Evolutionary conservation across 2,888 invertebrate genomes (phyloP), one percentile per base, ranked within the genome.

Genomic region (Aleiodes testaceus): DNA sequence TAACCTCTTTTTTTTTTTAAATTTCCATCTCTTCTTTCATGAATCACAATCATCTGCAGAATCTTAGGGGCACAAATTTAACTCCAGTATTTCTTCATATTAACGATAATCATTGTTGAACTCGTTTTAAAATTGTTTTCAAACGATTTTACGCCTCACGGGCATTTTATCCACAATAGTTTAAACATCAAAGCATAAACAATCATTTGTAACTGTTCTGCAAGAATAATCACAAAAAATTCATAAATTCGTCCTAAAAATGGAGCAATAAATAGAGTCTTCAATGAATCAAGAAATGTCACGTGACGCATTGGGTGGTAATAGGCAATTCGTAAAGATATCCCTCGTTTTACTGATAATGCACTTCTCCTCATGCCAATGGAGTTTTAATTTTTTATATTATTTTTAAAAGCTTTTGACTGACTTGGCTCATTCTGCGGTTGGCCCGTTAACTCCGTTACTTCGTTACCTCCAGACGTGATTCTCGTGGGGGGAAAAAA

Each of bases 231-330:
- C 53, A 55, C 55, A 55, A 30, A 26, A 20, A 53, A 16, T 3
- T 49, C 4, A 49, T 49, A 11, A 49, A 49, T n/a, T 49, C 14
- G n/a, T 49, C 7, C 9, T 36, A 0, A 36, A 36, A 36, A 7
- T 36, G 11, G 36, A 36, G 80, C 80, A 77, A 84, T 84, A 84
- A 84, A 84, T 81, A 84, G 59, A 84, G 83, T 81, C 81, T 83
- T 82, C 82, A 82, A 81, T 77, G 77, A 75, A 75, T 74, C 77
- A 76, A 70, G 71, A 72, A 73, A 76, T 73, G 71, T 80, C 71
- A 75, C 76, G 71, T 75, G 75, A 79, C 82, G 78, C 79, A 79
- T 79, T 80, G 82, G 82, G 81, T 81, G 84, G 83, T 80, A 84
- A 84, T 83, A 82, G 80, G 78, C 75, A 16, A 67, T 63, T 64